phyloP scores from a whole-genome alignment of 2,113 vertebrate species.

The Gymnogyps californianus region DNA sequence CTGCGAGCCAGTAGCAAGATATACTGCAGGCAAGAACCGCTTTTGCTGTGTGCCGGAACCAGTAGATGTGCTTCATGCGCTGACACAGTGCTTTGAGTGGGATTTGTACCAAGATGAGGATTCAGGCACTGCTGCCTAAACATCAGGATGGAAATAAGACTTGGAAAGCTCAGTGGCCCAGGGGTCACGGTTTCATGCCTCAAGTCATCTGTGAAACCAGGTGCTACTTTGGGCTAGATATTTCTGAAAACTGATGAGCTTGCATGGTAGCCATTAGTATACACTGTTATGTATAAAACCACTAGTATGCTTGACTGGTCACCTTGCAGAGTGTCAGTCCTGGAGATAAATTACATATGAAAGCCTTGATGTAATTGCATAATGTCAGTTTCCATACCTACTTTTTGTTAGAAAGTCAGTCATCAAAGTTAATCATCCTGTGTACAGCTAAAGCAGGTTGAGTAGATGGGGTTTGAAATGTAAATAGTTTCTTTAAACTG shows the following conservation, averaged over 20 bases:
- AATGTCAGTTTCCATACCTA: background rate
- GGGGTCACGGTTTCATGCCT: rapidly evolving
- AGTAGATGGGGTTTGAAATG: background rate
- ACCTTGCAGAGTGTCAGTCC: background rate
- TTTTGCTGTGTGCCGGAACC: background rate
- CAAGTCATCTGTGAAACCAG: background rate
- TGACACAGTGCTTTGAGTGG: background rate
- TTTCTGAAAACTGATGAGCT: background rate
- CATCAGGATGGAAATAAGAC: rapidly evolving
- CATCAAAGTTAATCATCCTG: background rate
- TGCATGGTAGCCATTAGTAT: background rate
- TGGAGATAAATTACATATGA: background rate
- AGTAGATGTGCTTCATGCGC: rapidly evolving
- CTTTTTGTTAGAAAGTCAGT: background rate
- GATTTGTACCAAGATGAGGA: background rate
- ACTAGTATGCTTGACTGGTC: background rate
- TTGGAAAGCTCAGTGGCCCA: background rate
- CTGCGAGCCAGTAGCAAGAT: rapidly evolving
- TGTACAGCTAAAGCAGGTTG: background rate
- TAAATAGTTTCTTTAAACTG: background rate
- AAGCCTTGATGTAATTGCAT: background rate
- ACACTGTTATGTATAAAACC: background rate
- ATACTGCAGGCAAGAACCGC: background rate
- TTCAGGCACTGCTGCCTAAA: background rate
- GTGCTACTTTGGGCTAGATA: background rate